phyloP scores from a whole-genome alignment of 2,113 vertebrate species.

The Gymnocephalus cernua region DNA sequence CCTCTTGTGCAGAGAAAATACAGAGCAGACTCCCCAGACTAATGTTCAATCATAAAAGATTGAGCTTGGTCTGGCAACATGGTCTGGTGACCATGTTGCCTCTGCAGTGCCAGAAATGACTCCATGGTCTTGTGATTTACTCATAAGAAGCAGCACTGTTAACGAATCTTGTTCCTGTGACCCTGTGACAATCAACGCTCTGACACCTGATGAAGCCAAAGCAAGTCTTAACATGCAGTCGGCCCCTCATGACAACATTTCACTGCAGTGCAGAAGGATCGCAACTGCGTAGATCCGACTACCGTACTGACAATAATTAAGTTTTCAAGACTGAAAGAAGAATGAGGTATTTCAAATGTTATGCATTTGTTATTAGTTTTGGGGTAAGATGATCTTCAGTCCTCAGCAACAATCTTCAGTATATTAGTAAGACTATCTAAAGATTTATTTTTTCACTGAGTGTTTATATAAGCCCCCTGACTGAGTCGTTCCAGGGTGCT shows the following conservation, averaged over 20 bases:
- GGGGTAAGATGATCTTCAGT: constrained; percentile 29
- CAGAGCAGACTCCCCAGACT: too few species aligned
- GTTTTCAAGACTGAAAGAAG: background rate
- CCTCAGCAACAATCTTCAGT: constrained; percentile 26
- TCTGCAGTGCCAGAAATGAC: background rate
- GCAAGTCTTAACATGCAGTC: background rate
- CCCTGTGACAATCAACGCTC: background rate
- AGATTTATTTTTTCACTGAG: constrained; percentile 55
- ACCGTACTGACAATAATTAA: constrained; percentile 24
- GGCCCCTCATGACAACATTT: too few species aligned
- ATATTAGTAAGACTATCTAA: constrained; percentile 40
- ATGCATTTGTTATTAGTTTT: background rate
- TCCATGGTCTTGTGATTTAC: background rate
- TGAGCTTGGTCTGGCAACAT: too few species aligned
- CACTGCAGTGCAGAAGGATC: background rate
- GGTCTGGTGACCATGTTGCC: too few species aligned
- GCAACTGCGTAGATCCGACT: too few species aligned
- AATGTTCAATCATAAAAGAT: too few species aligned
- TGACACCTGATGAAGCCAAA: constrained; percentile 1
- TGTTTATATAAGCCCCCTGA: constrained; percentile 61
- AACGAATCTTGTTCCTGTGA: constrained; percentile 17
- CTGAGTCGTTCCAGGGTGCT: constrained; percentile 34
- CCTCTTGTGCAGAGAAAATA: too few species aligned
- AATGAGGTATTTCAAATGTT: background rate
- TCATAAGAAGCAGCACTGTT: background rate